Evolutionary conservation across 2,888 invertebrate species (phyloP).

Genomic region (Lingula anatina): DNA sequence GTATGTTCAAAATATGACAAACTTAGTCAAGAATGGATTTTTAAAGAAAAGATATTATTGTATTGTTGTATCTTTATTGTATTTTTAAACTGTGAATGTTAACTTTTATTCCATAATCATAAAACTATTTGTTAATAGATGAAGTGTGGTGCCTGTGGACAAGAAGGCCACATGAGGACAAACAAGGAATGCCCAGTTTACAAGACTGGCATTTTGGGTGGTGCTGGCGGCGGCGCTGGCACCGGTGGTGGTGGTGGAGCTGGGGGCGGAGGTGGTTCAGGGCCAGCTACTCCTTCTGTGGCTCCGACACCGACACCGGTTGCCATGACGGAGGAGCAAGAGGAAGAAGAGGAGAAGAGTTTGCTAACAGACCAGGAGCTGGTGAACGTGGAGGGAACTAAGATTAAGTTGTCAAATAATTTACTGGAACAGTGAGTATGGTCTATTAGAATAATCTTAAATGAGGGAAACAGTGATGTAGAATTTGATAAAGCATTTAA

Average conservation of each 20-base stretch:
- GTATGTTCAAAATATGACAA: too few relatives aligned
- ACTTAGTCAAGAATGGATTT: too few relatives aligned
- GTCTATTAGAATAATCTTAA: too few relatives aligned
- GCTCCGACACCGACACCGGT: slow-evolving; percentile 33
- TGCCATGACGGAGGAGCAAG: slow-evolving; percentile 65
- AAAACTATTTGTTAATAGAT: too few relatives aligned
- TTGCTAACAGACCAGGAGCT: slow-evolving; percentile 43
- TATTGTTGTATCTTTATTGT: too few relatives aligned
- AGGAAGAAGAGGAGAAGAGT: slow-evolving; percentile 70
- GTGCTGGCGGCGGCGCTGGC: slow-evolving; percentile 60
- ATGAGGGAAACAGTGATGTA: too few relatives aligned
- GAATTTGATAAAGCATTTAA: too few relatives aligned
- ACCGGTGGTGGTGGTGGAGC: not conserved
- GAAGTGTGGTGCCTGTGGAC: slow-evolving; percentile 96
- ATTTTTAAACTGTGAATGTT: too few relatives aligned
- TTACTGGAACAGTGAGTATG: slow-evolving; percentile 65
- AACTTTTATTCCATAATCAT: too few relatives aligned
- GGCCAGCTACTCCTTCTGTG: not conserved
- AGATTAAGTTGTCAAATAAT: slow-evolving; percentile 83
- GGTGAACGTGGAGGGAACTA: slow-evolving; percentile 85
- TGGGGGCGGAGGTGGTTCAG: slow-evolving; percentile 7
- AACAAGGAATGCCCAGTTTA: slow-evolving; percentile 97
- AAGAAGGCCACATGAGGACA: slow-evolving; percentile 72
- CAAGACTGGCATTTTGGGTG: slow-evolving; percentile 56
- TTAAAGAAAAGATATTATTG: too few relatives aligned